Conservation (phyloP, 2,888 invertebrate species). For the Oligia latruncula region DNA sequence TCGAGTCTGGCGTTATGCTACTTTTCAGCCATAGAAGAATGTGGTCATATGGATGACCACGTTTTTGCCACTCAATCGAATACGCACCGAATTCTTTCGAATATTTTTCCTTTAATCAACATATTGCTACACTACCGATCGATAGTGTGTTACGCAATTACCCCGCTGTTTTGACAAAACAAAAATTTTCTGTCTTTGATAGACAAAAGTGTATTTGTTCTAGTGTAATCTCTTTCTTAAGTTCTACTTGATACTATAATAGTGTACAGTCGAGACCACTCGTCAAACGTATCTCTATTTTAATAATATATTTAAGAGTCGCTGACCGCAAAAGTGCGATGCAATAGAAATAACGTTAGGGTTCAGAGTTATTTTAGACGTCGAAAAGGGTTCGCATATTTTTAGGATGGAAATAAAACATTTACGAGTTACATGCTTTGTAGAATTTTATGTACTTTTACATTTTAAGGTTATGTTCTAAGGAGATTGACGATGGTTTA, state of each 20-base stretch:
- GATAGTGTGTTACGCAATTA: background rate
- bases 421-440: background rate
- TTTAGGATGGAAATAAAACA: constrained; percentile 13
- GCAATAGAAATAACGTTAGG: constrained; percentile 47
- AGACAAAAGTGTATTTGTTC: no score
- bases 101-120: no score
- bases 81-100: no score
- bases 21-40: no score
- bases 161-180: background rate
- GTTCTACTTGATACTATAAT: constrained; percentile 1
- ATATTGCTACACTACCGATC: no score
- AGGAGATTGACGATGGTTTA: background rate
- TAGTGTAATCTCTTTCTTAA: background rate
- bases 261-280: constrained; percentile 8
- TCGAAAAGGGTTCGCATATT: constrained; percentile 39
- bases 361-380: constrained; percentile 39
- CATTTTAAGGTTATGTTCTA: background rate
- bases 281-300: constrained; percentile 22
- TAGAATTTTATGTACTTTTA: background rate
- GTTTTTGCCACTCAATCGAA: no score
- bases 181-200: background rate
- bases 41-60: no score
- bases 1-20: no score
- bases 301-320: constrained; percentile 47
- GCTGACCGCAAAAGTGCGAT: constrained; percentile 51